A percentile compares a stretch with the other conserved stretches of the same genome.
These are phyloP conservation scores for Athalia circularis DNA, from an alignment of 2,888 invertebrate genomes.

Conservation along the genomic window DNA sequence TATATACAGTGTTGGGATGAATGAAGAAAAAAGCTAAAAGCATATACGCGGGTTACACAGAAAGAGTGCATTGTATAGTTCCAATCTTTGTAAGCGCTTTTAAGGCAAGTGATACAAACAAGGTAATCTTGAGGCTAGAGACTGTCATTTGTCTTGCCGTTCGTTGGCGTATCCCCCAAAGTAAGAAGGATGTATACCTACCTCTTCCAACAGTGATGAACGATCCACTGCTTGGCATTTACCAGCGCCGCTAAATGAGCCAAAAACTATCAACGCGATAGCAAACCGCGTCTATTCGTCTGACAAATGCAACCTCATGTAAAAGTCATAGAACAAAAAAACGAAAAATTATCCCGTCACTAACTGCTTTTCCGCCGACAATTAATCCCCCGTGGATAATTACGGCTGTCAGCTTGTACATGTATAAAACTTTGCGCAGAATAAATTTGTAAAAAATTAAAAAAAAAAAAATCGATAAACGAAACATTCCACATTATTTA, in stretches of 20 bases:
- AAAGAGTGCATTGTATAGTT: not conserved
- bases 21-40: not conserved
- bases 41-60: slow-evolving; percentile 20
- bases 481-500: not conserved
- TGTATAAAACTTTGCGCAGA: too few relatives aligned
- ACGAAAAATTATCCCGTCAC: not conserved
- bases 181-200: slow-evolving; percentile 22
- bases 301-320: slow-evolving; percentile 13
- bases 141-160: slow-evolving; percentile 56
- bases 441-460: not conserved
- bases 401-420: too few relatives aligned
- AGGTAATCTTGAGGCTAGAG: slow-evolving; percentile 50
- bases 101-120: slow-evolving; percentile 51
- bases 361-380: too few relatives aligned
- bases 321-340: slow-evolving; percentile 5
- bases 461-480: not conserved
- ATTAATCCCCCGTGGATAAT: too few relatives aligned
- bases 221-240: slow-evolving; percentile 49
- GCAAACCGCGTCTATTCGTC: slow-evolving; percentile 5
- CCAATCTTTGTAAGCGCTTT: slow-evolving; percentile 43
- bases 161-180: slow-evolving; percentile 41
- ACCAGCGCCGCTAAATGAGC: slow-evolving; percentile 50
- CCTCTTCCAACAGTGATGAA: slow-evolving; percentile 50
- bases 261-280: slow-evolving; percentile 54
- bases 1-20: too few relatives aligned